Evolutionary conservation across 2,113 vertebrate species (phyloP).

Genomic region (Amazona vittata): DNA sequence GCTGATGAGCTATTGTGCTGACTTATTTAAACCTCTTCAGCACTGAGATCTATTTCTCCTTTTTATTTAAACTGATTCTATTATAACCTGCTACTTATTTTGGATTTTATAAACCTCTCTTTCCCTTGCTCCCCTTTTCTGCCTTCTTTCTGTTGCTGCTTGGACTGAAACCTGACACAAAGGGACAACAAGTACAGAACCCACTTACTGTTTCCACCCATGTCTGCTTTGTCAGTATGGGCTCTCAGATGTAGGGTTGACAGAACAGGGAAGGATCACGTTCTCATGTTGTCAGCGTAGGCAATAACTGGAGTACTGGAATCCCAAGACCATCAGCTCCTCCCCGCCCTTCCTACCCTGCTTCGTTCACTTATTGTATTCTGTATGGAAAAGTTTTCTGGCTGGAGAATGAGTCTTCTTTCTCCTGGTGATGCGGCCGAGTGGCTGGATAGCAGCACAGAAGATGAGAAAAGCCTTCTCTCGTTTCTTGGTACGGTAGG

Average conservation of each 20-base stretch:
- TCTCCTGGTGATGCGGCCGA: constrained; percentile 80
- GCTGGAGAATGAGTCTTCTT: constrained; percentile 83
- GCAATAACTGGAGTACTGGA: constrained; percentile 65
- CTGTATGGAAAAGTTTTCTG: constrained; percentile 85
- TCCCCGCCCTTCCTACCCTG: constrained; percentile 46
- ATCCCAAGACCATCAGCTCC: constrained; percentile 63
- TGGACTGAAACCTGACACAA: constrained; percentile 63
- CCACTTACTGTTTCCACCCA: constrained; percentile 6
- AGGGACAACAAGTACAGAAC: constrained; percentile 48
- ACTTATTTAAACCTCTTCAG: constrained; percentile 45
- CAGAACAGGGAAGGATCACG: constrained; percentile 42
- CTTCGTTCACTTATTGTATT: constrained; percentile 65
- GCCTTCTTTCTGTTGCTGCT: constrained; percentile 44
- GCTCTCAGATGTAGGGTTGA: constrained; percentile 52
- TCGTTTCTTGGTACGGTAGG: constrained; percentile 86
- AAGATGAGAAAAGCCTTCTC: constrained; percentile 86
- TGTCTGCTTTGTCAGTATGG: constrained; percentile 45
- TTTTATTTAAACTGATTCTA: constrained; percentile 51
- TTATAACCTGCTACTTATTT: constrained; percentile 46
- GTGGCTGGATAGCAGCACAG: constrained; percentile 85
- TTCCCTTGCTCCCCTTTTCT: constrained; percentile 25
- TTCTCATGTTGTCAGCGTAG: constrained; percentile 54
- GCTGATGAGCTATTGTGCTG: constrained; percentile 68
- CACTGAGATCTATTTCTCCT: constrained; percentile 42
- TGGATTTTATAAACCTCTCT: constrained; percentile 25